Conservation (phyloP, 2,888 invertebrate species). For the Drosophila eohydei region DNA sequence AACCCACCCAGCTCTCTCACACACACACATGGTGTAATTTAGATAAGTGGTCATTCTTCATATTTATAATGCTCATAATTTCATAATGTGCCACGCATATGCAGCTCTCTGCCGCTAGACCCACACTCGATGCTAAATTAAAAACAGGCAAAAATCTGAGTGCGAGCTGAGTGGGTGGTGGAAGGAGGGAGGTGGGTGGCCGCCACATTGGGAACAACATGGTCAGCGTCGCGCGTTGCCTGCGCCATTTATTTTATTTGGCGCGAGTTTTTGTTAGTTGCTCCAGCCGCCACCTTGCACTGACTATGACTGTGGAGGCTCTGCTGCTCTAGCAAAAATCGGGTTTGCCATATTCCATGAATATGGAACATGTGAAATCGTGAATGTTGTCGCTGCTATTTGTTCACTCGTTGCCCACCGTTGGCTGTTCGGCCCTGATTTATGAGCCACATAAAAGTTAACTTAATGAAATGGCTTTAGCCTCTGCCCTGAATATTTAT, state of each 20-base stretch:
- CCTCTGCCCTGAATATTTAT: constrained; percentile 70
- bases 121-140: constrained; percentile 49
- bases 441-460: constrained; percentile 80
- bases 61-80: constrained; percentile 83
- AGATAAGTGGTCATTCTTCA: constrained; percentile 85
- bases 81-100: constrained; percentile 81
- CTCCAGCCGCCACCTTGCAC: constrained; percentile 59
- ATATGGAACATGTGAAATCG: constrained; percentile 68
- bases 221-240: constrained; percentile 73
- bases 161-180: neutral
- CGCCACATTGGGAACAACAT: constrained; percentile 66
- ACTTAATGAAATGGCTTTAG: constrained; percentile 78
- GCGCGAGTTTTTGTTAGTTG: constrained; percentile 57
- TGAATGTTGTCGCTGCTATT: constrained; percentile 36
- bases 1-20: constrained; percentile 25
- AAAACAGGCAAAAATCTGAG: constrained; percentile 43
- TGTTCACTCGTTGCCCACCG: constrained; percentile 60
- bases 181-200: neutral
- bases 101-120: constrained; percentile 34
- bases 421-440: constrained; percentile 61
- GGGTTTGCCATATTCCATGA: constrained; percentile 45
- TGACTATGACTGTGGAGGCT: constrained; percentile 28
- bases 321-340: neutral
- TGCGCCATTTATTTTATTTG: constrained; percentile 68
- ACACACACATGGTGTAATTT: constrained; percentile 83